Evolutionary conservation across 2,797 vertebrate genomes (phyloP).

Genomic region (Lagorchestes hirsutus): DNA sequence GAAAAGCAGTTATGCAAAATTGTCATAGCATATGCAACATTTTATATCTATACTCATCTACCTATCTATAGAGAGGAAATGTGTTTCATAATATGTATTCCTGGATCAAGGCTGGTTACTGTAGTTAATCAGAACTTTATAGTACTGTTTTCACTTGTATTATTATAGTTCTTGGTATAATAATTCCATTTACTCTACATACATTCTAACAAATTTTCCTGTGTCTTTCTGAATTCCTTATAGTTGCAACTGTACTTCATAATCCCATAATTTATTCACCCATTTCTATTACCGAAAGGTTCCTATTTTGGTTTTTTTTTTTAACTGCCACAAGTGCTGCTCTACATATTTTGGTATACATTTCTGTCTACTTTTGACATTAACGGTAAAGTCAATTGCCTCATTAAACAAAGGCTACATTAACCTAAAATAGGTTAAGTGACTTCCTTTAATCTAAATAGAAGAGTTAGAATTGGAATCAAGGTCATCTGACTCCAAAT

Average conservation of each 20-base stretch:
- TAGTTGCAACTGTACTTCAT: not conserved
- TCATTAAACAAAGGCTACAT: not conserved
- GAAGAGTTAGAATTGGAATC: not conserved
- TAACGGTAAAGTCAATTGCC: not conserved
- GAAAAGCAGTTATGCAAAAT: no score
- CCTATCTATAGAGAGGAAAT: no score
- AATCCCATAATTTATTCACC: not conserved
- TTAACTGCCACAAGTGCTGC: not conserved
- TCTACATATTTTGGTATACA: not conserved
- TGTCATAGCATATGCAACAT: no score
- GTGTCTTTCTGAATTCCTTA: not conserved
- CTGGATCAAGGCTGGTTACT: no score
- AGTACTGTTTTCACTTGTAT: not conserved
- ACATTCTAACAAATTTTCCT: not conserved
- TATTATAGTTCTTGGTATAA: not conserved
- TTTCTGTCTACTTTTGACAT: not conserved
- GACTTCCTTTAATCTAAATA: not conserved
- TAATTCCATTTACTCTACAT: not conserved
- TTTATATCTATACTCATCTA: no score
- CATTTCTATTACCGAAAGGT: not conserved
- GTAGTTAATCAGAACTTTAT: not conserved
- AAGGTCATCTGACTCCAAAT: not conserved
- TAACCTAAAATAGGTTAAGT: no score
- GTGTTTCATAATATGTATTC: no score
- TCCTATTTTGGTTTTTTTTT: not conserved